Percentiles rank a stretch among this genome's conserved stretches.
phyloP scores from a whole-genome alignment of 2,888 invertebrate species.

The Leptopilina myrica region DNA sequence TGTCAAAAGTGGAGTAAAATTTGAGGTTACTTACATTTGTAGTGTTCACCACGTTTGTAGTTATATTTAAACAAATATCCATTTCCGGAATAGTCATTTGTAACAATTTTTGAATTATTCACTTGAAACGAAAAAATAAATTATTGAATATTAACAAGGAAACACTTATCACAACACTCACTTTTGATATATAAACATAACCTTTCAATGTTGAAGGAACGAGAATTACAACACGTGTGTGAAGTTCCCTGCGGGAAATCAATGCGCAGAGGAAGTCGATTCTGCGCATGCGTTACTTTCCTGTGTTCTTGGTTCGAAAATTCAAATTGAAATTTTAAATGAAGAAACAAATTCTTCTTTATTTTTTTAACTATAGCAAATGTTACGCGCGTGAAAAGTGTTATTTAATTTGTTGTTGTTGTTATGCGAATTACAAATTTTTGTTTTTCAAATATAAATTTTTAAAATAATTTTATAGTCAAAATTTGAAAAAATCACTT shows the following conservation, averaged over 20 bases:
- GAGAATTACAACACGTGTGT: constrained; percentile 21
- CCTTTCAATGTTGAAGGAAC: constrained; percentile 50
- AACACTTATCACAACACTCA: not conserved
- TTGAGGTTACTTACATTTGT: constrained; percentile 64
- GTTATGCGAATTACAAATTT: too few relatives aligned
- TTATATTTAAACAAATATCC: constrained; percentile 71
- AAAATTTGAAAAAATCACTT: too few relatives aligned
- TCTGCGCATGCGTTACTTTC: not conserved
- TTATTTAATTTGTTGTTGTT: too few relatives aligned
- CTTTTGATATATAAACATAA: constrained; percentile 43
- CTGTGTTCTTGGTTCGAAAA: too few relatives aligned
- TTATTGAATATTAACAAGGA: not conserved
- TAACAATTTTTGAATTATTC: not conserved
- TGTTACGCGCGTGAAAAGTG: too few relatives aligned
- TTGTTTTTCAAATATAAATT: too few relatives aligned
- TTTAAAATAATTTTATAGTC: too few relatives aligned
- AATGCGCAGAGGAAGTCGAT: not conserved
- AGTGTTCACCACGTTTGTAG: constrained; percentile 52
- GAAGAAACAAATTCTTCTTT: too few relatives aligned
- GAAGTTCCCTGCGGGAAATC: not conserved
- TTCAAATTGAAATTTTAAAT: too few relatives aligned
- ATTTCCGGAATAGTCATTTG: constrained; percentile 66
- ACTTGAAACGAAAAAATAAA: not conserved
- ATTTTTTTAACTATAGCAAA: too few relatives aligned
- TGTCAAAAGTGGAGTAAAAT: constrained; percentile 51